A percentile compares a stretch with the other conserved stretches of the same genome.
Evolutionary conservation across 2,888 invertebrate genomes (phyloP).

Genomic region (Zeuzera pyrina): DNA sequence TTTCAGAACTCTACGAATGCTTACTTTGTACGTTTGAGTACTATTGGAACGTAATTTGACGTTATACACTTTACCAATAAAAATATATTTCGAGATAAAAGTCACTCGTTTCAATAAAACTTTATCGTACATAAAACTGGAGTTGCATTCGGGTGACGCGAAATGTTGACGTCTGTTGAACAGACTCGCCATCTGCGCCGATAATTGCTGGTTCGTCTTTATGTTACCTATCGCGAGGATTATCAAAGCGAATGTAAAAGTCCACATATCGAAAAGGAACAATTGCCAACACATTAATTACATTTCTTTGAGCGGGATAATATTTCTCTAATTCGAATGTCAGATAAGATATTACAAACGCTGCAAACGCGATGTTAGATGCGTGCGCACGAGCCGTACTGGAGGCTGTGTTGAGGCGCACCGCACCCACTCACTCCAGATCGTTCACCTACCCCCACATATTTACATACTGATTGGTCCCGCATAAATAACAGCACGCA

Average conservation of each 20-base stretch:
- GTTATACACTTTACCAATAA: conserved; percentile 52
- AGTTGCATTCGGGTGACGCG: conserved; percentile 27
- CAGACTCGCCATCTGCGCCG: conserved; percentile 12
- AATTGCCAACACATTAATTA: neutral
- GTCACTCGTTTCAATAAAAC: conserved; percentile 46
- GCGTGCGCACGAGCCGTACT: conserved; percentile 60
- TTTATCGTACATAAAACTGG: conserved; percentile 35
- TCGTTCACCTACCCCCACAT: conserved; percentile 66
- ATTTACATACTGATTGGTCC: conserved; percentile 65
- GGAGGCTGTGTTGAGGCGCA: conserved; percentile 45
- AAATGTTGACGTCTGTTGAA: conserved; percentile 20
- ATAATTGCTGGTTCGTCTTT: conserved; percentile 25
- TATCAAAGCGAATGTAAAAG: conserved; percentile 29
- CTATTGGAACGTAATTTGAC: conserved; percentile 31
- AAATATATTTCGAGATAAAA: conserved; percentile 48
- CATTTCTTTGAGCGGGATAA: too few relatives aligned
- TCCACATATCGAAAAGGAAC: conserved; percentile 25
- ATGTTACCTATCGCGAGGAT: conserved; percentile 25
- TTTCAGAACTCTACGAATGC: conserved; percentile 53
- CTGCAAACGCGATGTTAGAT: conserved; percentile 17
- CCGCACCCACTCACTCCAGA: conserved; percentile 61
- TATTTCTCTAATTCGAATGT: too few relatives aligned
- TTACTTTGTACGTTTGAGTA: conserved; percentile 47
- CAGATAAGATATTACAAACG: too few relatives aligned
- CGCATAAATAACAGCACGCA: conserved; percentile 51